phyloP scores from a whole-genome alignment of 2,113 vertebrate species.

The Actenoides hombroni region DNA sequence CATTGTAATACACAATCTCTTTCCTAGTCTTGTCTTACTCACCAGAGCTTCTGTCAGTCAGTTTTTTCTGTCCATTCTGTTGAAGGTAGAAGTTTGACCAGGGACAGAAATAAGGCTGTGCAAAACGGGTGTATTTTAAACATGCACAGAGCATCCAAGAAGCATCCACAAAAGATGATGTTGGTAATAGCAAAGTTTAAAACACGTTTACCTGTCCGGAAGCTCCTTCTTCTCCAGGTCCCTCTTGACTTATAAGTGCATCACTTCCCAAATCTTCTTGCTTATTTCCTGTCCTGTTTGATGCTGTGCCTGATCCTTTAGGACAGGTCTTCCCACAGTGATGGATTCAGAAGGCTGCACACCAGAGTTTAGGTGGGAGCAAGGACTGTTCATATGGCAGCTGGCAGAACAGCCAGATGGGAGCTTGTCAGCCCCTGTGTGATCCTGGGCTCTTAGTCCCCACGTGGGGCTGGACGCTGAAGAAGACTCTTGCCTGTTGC shows the following conservation, averaged over 20 bases:
- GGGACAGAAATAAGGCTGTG: neutral
- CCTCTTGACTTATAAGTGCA: constrained; percentile 51
- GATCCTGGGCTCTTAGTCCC: neutral
- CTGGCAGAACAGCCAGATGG: neutral
- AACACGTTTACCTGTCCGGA: constrained; percentile 68
- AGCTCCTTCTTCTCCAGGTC: constrained; percentile 50
- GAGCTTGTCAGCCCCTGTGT: neutral
- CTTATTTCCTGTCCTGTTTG: constrained; percentile 63
- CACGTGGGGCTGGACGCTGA: neutral
- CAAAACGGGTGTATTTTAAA: neutral
- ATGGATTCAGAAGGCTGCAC: neutral
- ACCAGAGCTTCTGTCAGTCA: neutral
- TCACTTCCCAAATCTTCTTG: constrained; percentile 31
- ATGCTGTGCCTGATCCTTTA: constrained; percentile 18
- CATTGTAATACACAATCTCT: neutral
- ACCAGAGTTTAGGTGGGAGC: constrained; percentile 1
- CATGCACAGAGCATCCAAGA: neutral
- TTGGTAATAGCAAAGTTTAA: neutral
- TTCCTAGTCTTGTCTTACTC: neutral
- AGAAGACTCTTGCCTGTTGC: neutral
- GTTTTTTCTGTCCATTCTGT: neutral
- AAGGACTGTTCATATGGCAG: neutral
- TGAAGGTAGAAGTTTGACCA: neutral
- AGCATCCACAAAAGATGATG: neutral
- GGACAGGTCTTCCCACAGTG: neutral